Conservation (phyloP, 1,140 invertebrate species). For the Diploscapter pachys region DNA sequence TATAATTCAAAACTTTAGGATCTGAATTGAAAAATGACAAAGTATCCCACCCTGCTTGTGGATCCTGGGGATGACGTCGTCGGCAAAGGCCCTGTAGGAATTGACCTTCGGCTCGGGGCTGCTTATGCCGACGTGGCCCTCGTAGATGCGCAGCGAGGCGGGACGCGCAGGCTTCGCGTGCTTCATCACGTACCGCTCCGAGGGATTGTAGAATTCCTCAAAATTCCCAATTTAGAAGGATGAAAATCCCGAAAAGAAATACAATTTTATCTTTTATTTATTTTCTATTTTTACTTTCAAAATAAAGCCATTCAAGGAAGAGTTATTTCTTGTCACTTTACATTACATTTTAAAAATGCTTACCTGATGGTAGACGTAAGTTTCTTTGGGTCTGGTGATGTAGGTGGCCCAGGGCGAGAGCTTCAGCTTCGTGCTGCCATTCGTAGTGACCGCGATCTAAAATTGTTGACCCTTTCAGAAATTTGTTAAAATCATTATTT, state of each 20-base stretch:
- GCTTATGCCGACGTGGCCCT: constrained; percentile 96
- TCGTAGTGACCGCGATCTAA: constrained; percentile 72
- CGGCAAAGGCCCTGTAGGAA: constrained; percentile 84
- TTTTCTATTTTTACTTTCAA: constrained; percentile 35
- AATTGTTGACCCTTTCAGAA: constrained; percentile 9
- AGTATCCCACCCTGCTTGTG: constrained; percentile 64
- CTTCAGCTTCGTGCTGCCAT: constrained; percentile 76
- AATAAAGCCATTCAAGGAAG: too few species aligned
- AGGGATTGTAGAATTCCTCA: constrained; percentile 50
- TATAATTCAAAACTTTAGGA: too few species aligned
- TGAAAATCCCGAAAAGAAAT: too few species aligned
- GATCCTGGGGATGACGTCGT: constrained; percentile 86
- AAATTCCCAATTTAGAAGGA: neutral
- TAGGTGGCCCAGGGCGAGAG: constrained; percentile 93
- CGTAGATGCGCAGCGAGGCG: constrained; percentile 84
- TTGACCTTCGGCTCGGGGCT: constrained; percentile 83
- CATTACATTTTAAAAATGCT: neutral
- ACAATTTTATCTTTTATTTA: constrained; percentile 22
- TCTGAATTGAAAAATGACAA: too few species aligned
- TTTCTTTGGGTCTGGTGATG: constrained; percentile 72
- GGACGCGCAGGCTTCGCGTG: constrained; percentile 73
- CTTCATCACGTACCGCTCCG: constrained; percentile 71
- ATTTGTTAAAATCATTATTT: too few species aligned
- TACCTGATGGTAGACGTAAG: constrained; percentile 81
- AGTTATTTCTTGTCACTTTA: neutral